phyloP scores from a whole-genome alignment of 2,888 invertebrate genomes.

The Villa cingulata region DNA sequence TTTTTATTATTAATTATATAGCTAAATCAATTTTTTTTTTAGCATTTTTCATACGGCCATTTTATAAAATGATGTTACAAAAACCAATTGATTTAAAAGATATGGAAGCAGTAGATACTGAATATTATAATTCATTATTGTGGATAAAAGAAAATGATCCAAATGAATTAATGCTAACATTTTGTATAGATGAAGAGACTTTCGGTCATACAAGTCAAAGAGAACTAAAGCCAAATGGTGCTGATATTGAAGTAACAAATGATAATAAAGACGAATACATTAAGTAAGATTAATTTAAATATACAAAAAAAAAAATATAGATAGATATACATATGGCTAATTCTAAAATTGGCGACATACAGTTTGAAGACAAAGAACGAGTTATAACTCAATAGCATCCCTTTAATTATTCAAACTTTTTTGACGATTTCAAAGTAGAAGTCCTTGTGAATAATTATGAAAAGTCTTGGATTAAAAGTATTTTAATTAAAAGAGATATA shows the following conservation, averaged over 20 bases:
- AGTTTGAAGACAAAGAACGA: too few species aligned
- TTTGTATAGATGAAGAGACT: slow-evolving; percentile 92
- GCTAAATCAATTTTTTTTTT: slow-evolving; percentile 13
- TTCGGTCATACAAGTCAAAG: slow-evolving; percentile 89
- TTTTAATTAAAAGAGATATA: too few species aligned
- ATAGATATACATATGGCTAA: too few species aligned
- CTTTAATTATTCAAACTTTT: too few species aligned
- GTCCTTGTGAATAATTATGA: too few species aligned
- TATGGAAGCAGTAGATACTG: slow-evolving; percentile 98
- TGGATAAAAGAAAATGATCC: slow-evolving; percentile 81
- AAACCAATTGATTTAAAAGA: slow-evolving; percentile 88
- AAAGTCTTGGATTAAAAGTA: too few species aligned
- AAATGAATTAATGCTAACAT: slow-evolving; percentile 82
- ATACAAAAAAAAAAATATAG: too few species aligned
- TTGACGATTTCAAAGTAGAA: too few species aligned
- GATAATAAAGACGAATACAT: slow-evolving; percentile 97
- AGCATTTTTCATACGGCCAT: slow-evolving; percentile 99
- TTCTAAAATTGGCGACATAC: too few species aligned
- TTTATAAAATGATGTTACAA: slow-evolving; percentile 99
- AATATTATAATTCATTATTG: slow-evolving; percentile 94
- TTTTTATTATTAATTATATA: neutral
- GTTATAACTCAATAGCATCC: too few species aligned
- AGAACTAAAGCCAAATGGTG: slow-evolving; percentile 81
- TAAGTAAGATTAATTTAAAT: slow-evolving; percentile 60
- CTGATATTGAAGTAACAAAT: slow-evolving; percentile 78